These are phyloP conservation scores for Penaeus indicus DNA, from an alignment of 1,140 invertebrate species.

Conservation along the genomic window DNA sequence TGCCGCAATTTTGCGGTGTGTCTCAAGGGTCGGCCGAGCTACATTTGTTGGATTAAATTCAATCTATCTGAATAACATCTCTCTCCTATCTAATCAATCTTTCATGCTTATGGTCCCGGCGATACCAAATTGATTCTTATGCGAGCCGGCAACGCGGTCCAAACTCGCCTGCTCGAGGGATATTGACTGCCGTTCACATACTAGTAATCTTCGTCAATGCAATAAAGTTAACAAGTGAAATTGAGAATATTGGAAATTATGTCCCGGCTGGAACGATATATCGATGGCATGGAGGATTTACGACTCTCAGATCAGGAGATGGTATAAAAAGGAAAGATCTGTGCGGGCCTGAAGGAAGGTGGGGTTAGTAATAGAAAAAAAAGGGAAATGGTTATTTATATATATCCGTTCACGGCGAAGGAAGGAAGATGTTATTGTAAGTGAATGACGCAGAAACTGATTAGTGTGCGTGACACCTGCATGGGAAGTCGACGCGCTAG, in stretches of 20 bases:
- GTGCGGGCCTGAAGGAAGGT: background rate
- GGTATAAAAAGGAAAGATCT: conserved; percentile 60
- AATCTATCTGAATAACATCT: conserved; percentile 67
- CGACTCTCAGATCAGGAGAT: conserved; percentile 62
- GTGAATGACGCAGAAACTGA: too few species aligned
- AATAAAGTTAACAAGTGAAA: conserved; percentile 67
- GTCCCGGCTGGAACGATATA: conserved; percentile 62
- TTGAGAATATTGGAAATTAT: conserved; percentile 67
- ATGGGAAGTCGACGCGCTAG: too few species aligned
- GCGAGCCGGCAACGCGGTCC: background rate
- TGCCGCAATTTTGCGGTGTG: conserved; percentile 60
- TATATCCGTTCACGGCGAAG: too few species aligned
- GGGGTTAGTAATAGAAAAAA: background rate
- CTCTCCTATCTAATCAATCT: conserved; percentile 67
- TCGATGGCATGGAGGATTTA: conserved; percentile 66
- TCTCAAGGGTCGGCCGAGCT: conserved; percentile 55
- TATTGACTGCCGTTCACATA: conserved; percentile 53
- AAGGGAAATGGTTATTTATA: background rate
- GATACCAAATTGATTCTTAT: conserved; percentile 32
- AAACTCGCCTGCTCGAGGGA: conserved; percentile 21
- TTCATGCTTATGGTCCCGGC: conserved; percentile 60
- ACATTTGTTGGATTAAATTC: conserved; percentile 67
- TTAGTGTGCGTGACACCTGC: too few species aligned
- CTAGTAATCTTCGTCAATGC: conserved; percentile 67
- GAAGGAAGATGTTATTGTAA: too few species aligned